Percentiles rank a stretch among this genome's conserved stretches.
These are phyloP conservation scores for Anthoscopus minutus DNA, from an alignment of 2,113 vertebrate species.

Conservation along the genomic window DNA sequence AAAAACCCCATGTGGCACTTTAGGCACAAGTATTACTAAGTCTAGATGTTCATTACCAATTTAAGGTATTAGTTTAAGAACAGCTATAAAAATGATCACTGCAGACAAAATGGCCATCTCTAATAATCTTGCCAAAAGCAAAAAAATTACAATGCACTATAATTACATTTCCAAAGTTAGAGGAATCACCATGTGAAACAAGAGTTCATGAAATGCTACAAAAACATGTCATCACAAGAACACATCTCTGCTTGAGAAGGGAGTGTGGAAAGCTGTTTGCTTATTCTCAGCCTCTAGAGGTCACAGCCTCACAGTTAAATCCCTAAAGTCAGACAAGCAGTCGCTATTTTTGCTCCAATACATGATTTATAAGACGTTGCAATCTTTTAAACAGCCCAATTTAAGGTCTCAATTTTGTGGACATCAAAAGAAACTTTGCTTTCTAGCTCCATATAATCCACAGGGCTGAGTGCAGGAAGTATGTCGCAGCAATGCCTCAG, in stretches of 20 bases:
- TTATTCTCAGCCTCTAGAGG: constrained; percentile 58
- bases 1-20: neutral
- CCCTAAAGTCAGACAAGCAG: constrained; percentile 9
- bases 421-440: neutral
- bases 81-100: neutral
- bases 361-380: neutral
- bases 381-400: neutral
- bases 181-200: neutral
- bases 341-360: neutral
- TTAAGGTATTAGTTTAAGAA: neutral
- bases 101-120: neutral
- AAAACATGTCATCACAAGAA: neutral
- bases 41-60: neutral
- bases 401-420: neutral
- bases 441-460: neutral
- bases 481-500: neutral
- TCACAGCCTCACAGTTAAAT: constrained; percentile 46
- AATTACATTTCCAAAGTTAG: neutral
- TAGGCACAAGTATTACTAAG: neutral
- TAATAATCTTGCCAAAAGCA: neutral
- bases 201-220: neutral
- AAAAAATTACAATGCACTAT: neutral
- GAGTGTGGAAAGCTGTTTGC: constrained; percentile 17
- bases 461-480: neutral
- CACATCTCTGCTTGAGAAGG: neutral